phyloP scores from a whole-genome alignment of 2,888 invertebrate genomes.

The Blera fallax region DNA sequence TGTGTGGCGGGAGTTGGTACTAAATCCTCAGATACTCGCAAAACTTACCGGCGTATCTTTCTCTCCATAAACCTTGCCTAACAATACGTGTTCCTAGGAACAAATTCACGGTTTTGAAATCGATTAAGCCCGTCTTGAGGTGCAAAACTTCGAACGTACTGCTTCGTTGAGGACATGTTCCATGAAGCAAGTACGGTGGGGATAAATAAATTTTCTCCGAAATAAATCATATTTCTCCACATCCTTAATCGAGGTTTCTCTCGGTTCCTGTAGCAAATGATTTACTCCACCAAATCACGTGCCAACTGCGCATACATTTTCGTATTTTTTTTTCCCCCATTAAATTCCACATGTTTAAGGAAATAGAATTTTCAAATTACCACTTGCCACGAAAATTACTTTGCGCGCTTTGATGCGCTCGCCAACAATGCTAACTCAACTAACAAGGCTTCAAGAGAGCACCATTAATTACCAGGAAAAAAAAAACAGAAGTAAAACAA shows the following conservation, averaged over 20 bases:
- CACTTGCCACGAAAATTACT: conserved; percentile 24
- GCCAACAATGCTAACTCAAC: conserved; percentile 1
- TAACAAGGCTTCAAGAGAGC: conserved; percentile 8
- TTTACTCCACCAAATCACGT: conserved; percentile 7
- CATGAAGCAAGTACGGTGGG: too few relatives aligned
- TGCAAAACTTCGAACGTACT: too few relatives aligned
- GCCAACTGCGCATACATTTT: neutral
- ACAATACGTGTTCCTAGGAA: too few relatives aligned
- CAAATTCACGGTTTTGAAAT: too few relatives aligned
- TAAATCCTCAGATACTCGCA: too few relatives aligned
- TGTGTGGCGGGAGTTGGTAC: too few relatives aligned
- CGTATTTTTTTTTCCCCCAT: neutral
- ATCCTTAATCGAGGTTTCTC: neutral
- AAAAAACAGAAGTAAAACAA: neutral
- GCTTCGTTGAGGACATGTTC: too few relatives aligned
- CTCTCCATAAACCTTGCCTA: too few relatives aligned
- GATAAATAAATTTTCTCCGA: neutral
- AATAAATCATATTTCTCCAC: neutral
- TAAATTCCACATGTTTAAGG: conserved; percentile 1
- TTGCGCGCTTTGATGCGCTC: conserved; percentile 1
- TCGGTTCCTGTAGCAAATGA: neutral
- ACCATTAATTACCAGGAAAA: conserved; percentile 27
- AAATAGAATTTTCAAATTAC: conserved; percentile 27
- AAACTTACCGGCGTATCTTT: too few relatives aligned
- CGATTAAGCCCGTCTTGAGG: too few relatives aligned